Conservation (phyloP, 2,797 vertebrate genomes). For the Mormyrus hasselquistii region DNA sequence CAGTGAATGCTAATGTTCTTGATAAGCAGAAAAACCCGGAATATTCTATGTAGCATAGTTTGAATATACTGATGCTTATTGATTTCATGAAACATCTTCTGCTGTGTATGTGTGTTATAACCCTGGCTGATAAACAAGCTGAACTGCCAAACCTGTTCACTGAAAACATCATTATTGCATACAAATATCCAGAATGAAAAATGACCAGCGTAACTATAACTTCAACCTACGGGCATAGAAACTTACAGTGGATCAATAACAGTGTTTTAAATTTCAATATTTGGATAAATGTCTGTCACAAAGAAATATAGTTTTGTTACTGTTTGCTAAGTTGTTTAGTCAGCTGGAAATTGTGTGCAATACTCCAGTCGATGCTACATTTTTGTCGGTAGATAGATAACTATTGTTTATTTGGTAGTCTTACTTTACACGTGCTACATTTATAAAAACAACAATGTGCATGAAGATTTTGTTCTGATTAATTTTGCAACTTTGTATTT, state of each 20-base stretch:
- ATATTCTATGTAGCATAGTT: neutral
- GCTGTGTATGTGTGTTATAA: neutral
- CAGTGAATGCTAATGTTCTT: neutral
- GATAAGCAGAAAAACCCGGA: neutral
- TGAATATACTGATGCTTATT: neutral
- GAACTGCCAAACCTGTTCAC: neutral
- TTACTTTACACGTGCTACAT: neutral
- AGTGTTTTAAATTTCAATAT: neutral
- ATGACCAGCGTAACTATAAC: neutral
- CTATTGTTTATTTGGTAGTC: neutral
- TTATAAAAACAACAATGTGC: neutral
- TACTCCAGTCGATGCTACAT: neutral
- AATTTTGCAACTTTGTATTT: neutral
- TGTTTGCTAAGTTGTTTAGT: neutral
- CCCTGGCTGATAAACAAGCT: neutral
- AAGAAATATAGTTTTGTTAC: neutral
- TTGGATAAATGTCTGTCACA: conserved; percentile 3
- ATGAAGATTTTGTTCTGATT: neutral
- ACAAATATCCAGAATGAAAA: neutral
- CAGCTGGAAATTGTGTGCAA: neutral
- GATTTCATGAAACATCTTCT: neutral
- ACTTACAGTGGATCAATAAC: neutral
- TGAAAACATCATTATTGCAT: neutral
- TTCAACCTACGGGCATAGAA: neutral
- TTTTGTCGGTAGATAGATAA: neutral